Evolutionary conservation across 2,797 vertebrate genomes (phyloP), one percentile per base, ranked within the genome.

Genomic region (Smutsia gigantea): DNA sequence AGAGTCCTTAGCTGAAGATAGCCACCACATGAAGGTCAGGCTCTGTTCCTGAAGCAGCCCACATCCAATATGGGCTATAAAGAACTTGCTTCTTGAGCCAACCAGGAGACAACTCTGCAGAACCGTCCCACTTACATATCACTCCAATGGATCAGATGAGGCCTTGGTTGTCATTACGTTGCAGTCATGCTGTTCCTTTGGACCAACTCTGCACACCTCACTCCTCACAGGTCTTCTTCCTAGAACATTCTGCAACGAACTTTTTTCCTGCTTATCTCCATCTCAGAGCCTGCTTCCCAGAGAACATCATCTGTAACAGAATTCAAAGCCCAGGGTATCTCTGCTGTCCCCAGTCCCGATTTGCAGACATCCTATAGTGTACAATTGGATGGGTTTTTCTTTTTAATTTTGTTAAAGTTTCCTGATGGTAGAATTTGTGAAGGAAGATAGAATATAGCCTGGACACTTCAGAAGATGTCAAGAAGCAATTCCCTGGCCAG

Each of bases 401-500:
- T 27, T 18, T 8, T 10, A 34, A n/a, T 71, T 51, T 77, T 29
- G 18, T 87, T 72, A 42, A 96, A 87, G 6, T 86, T 94, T 88
- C 21, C 78, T 72, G 18, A 51, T 34, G 55, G 34, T 21, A 11
- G 39, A 94, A 90, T 49, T 72, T 82, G 49, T 46, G 12, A 87
- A 93, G 14, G 68, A 86, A 87, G n/a, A 93, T 3, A 39, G 23
- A 95, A 68, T n/a, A 64, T 42, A 64, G 12, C 14, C 4, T 29
- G 29, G 31, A 96, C 29, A 71, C 53, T 92, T 91, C 87, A 92
- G 27, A 64, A 87, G 69, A 66, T 29, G 37, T 37, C 27, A 89
- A 14, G n/a, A 81, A 97, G 31, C 68, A 61, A 39, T 72, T 78
- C 63, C 72, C 31, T 85, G 42, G 93, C 89, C 81, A 93, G 71